Evolutionary conservation across 2,113 vertebrate genomes (phyloP), one percentile per base, ranked within the genome.

Genomic region (Cyprinodon brontotheroides): DNA sequence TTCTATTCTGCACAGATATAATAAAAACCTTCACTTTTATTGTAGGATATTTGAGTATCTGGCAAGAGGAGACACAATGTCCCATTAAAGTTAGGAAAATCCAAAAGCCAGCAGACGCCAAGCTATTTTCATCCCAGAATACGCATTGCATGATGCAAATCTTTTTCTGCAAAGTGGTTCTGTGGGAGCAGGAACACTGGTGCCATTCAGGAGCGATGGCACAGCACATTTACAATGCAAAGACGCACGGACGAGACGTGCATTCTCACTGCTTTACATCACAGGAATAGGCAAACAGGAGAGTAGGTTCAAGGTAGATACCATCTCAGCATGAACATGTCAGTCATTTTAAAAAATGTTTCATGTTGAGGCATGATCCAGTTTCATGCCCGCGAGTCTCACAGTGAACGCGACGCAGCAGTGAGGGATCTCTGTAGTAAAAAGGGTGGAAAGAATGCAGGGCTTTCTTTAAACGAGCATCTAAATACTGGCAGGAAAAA

Each of bases 221-320:
- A n/a, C 0, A 0, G 15, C 15, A 61, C 20, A 82, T 87, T 89
- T 89, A 67, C 86, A 80, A 81, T 68, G 80, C 81, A 89, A 90
- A 90, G 69, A 60, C 11, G 59, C 17, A 20, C 12, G 1, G 39
- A 17, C 39, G 66, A 57, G 48, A 53, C 13, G 47, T 20, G 43
- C 20, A 48, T 10, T 4, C 10, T 0, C 29, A 61, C 29, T 47
- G n/a, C 10, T 59, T 73, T 65, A 40, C 72, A 62, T 64, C 4
- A 40, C 37, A 29, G 53, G 41, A 20, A 11, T 36, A 4, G 15
- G 60, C 65, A 62, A 53, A 72, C 17, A 66, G 45, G 68, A 70
- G 83, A 77, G 78, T 50, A 14, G 53, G 15, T 50, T 68, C 4
- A 15, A 61, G n/a, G n/a, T 39, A 9, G 8, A 50, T 71, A 67